Evolutionary conservation across 2,113 vertebrate species (phyloP).

Genomic region (Labrus mixtus): DNA sequence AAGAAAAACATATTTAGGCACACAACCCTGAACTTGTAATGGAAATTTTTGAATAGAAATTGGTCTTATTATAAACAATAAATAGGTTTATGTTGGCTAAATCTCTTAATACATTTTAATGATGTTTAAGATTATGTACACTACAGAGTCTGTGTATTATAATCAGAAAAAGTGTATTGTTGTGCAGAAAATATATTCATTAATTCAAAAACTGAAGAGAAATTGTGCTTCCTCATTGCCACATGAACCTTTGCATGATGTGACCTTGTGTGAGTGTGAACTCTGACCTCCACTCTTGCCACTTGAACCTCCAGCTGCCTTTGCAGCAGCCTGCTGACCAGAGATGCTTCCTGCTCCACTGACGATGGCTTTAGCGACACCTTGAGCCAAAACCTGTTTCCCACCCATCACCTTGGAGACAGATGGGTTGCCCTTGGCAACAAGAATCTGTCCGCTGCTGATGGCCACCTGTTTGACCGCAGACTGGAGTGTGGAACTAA

Average conservation of each 20-base stretch:
- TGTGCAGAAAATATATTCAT: no score
- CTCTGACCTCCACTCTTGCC: constrained; percentile 92
- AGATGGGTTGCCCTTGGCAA: constrained; percentile 92
- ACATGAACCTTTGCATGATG: not conserved
- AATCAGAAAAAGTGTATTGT: no score
- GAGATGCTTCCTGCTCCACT: constrained; percentile 89
- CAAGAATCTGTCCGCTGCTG: constrained; percentile 96
- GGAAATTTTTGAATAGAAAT: not conserved
- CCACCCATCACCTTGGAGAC: constrained; percentile 91
- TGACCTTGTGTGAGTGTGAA: constrained; percentile 63
- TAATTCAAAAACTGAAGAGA: no score
- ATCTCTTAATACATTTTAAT: not conserved
- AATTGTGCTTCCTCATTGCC: not conserved
- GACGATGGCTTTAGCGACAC: constrained; percentile 97
- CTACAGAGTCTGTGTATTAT: not conserved
- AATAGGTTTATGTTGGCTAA: not conserved
- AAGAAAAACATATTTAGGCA: not conserved
- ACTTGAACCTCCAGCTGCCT: constrained; percentile 87
- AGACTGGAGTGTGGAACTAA: constrained; percentile 91
- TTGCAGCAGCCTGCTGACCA: constrained; percentile 89
- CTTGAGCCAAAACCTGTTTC: constrained; percentile 96
- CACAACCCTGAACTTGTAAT: not conserved
- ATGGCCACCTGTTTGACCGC: constrained; percentile 96
- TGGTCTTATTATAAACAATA: not conserved
- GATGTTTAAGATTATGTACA: no score